Evolutionary conservation across 2,113 vertebrate species (phyloP).

Genomic region (Madoqua kirkii): DNA sequence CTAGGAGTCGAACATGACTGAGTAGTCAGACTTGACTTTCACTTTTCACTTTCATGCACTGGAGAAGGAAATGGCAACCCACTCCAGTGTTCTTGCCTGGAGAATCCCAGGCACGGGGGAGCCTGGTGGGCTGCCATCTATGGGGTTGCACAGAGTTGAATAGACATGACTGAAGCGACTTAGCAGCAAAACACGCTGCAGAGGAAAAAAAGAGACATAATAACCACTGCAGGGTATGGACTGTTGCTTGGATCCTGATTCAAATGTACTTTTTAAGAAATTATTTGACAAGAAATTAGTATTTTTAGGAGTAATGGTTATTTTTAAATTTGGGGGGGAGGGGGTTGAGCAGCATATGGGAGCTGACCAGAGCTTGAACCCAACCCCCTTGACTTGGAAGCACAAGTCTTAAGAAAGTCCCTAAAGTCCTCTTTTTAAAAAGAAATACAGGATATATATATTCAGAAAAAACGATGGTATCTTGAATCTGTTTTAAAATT

Average conservation of each 20-base stretch:
- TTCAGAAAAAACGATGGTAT: not conserved
- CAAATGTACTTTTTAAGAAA: not conserved
- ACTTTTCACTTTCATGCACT: no score
- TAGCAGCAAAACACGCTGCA: not conserved
- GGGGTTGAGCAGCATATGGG: not conserved
- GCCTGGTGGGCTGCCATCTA: no score
- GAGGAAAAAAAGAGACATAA: not conserved
- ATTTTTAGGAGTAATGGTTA: not conserved
- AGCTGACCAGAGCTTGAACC: not conserved
- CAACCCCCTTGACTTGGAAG: not conserved
- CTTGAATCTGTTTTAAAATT: not conserved
- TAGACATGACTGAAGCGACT: no score
- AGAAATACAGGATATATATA: not conserved
- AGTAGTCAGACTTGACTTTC: no score
- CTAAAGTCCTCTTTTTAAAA: not conserved
- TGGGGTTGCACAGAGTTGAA: fast-evolving
- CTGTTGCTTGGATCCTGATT: not conserved
- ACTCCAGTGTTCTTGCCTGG: no score
- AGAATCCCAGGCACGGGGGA: no score
- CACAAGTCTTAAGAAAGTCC: not conserved
- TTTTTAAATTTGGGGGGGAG: not conserved
- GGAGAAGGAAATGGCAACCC: no score
- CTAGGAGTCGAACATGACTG: no score
- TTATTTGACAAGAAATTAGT: not conserved
- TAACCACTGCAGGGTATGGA: not conserved